Conservation (phyloP, 2,113 vertebrate genomes). For the Micronisus gabar region DNA sequence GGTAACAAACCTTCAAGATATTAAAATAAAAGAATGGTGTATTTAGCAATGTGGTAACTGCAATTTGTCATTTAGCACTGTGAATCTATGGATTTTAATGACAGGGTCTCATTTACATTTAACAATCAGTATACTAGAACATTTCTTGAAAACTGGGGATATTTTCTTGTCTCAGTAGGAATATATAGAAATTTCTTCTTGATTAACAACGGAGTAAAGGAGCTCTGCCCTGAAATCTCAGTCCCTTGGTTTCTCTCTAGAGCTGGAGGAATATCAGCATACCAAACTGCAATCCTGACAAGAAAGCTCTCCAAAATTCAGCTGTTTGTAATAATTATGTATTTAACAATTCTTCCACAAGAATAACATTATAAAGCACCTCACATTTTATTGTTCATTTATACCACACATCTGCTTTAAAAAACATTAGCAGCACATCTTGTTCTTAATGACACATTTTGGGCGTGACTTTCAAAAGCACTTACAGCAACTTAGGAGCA, state of each 20-base stretch:
- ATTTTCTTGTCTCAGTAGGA: conserved; percentile 59
- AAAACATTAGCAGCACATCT: neutral
- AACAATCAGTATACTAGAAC: conserved; percentile 63
- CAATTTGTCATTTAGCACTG: conserved; percentile 63
- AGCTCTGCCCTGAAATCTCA: conserved; percentile 34
- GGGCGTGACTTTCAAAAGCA: conserved; percentile 45
- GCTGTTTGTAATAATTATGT: conserved; percentile 15
- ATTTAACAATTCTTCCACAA: conserved; percentile 49
- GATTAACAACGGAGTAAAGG: conserved; percentile 18
- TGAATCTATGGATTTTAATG: conserved; percentile 72
- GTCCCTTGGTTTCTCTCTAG: neutral
- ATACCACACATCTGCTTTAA: conserved; percentile 1
- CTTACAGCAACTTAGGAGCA: conserved; percentile 8
- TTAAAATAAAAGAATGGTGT: conserved; percentile 18
- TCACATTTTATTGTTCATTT: conserved; percentile 7
- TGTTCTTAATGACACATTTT: conserved; percentile 19
- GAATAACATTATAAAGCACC: conserved; percentile 33
- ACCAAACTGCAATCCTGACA: neutral
- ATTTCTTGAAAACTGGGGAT: conserved; percentile 54
- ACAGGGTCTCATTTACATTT: conserved; percentile 71
- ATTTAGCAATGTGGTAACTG: conserved; percentile 52
- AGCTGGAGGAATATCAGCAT: neutral
- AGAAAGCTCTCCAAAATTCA: conserved; percentile 26
- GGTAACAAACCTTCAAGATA: conserved; percentile 22
- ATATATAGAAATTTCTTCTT: conserved; percentile 55